phyloP scores from a whole-genome alignment of 2,797 vertebrate species.

The Eutrigla gurnardus region DNA sequence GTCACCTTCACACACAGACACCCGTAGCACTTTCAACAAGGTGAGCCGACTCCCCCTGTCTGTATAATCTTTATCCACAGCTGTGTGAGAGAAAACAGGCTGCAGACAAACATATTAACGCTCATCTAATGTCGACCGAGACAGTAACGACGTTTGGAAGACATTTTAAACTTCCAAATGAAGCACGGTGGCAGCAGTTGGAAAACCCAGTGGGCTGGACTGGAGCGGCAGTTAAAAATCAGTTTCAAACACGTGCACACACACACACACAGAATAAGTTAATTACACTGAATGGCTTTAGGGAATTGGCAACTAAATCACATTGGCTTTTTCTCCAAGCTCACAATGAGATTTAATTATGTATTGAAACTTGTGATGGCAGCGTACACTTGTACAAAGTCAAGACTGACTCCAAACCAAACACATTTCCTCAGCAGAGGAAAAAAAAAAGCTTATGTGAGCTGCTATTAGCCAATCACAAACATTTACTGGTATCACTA shows the following conservation, averaged over 20 bases:
- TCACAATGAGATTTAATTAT: conserved; percentile 66
- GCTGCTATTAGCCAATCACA: conserved; percentile 1
- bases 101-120: conserved; percentile 21
- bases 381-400: conserved; percentile 50
- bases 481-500: not conserved
- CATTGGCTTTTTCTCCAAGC: conserved; percentile 54
- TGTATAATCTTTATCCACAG: conserved; percentile 25
- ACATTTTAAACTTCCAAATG: conserved; percentile 30
- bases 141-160: conserved; percentile 21
- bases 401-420: conserved; percentile 13
- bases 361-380: conserved; percentile 47
- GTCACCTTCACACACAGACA: conserved; percentile 70
- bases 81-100: conserved; percentile 10
- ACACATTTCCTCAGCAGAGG: not conserved
- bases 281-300: conserved; percentile 70
- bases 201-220: conserved; percentile 24
- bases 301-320: conserved; percentile 69
- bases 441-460: not conserved
- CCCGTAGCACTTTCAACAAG: conserved; percentile 6
- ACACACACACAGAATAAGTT: conserved; percentile 52
- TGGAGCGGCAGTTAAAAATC: conserved; percentile 55
- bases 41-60: conserved; percentile 15
- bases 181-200: conserved; percentile 16
- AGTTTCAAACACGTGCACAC: conserved; percentile 21
- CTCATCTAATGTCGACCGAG: conserved; percentile 5